Percentiles rank a stretch among this genome's conserved stretches.
These are phyloP conservation scores for Agrotis segetum DNA, from an alignment of 2,888 invertebrate genomes.

Conservation along the genomic window DNA sequence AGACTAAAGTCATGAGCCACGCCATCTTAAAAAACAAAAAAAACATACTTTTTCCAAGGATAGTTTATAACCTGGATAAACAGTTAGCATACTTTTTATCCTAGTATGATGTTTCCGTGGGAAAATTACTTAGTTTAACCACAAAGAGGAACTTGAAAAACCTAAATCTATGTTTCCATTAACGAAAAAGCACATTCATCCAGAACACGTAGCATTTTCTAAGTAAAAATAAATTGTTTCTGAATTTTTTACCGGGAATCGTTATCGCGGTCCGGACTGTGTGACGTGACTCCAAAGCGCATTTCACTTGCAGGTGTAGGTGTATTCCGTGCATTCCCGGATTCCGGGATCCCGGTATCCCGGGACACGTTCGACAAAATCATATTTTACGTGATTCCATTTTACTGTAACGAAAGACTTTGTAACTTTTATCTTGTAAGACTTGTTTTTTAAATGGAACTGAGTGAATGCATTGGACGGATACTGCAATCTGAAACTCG, in stretches of 20 bases:
- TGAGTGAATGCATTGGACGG: conserved; percentile 11
- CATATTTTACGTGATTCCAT: conserved; percentile 89
- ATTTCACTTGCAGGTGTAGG: conserved; percentile 75
- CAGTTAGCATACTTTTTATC: no score
- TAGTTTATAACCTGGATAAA: no score
- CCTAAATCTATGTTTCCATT: background rate
- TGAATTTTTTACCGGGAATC: conserved; percentile 53
- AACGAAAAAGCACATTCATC: background rate
- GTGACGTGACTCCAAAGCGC: conserved; percentile 71
- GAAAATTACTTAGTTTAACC: background rate
- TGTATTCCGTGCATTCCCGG: conserved; percentile 65
- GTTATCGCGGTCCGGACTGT: conserved; percentile 65
- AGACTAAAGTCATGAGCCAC: no score
- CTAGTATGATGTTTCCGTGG: no score
- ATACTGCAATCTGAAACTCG: background rate
- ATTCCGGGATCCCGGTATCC: conserved; percentile 68
- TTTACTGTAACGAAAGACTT: conserved; percentile 69
- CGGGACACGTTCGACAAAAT: conserved; percentile 85
- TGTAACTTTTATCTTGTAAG: conserved; percentile 55
- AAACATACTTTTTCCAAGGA: no score
- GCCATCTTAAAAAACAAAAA: no score
- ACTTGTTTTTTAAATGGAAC: conserved; percentile 47
- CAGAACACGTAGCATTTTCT: conserved; percentile 18
- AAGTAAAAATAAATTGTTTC: conserved; percentile 56
- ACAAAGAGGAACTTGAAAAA: background rate